Evolutionary conservation across 2,888 invertebrate genomes (phyloP), one percentile per base, ranked within the genome.

Genomic region (Petrolisthes manimaculis): DNA sequence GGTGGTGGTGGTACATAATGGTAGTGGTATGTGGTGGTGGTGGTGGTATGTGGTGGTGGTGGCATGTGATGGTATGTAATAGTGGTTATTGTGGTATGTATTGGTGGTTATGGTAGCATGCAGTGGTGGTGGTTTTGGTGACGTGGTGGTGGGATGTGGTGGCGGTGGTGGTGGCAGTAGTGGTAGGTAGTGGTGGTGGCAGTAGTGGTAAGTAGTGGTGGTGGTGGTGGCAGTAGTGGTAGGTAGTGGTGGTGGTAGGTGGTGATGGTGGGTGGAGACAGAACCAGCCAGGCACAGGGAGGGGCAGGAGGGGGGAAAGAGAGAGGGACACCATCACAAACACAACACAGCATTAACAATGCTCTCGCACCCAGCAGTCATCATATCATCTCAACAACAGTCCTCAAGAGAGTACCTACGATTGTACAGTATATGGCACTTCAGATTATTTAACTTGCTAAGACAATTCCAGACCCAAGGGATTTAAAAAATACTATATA

Each of bases 321-420:
- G 82, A 86, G 83, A 86, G 86, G 86, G 83, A 86, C 80, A 86
- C 86, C 83, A 82, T 86, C 86, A 86, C 83, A 86, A 86, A 86
- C 86, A 83, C 86, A 86, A 37, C 86, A 78, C 86, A 55, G 74
- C 82, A 82, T 83, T 86, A 81, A 80, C 86, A 75, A 86, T 67
- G 74, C 86, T 75, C 86, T 71, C 71, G 37, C 74, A 74, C 71
- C 69, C 81, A 56, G 21, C 69, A 86, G 81, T 56, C 55, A 81
- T 61, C 55, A 71, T 18, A 81, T 55, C 18, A 55, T 74, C 56
- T 21, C 24, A 80, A 80, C 21, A 8, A 8, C 24, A 79, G 37
- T 18, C 54, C 21, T 9, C n/a, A 77, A 67, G 9, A 56, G 37
- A 81, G 9, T n/a, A 81, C 37, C 37, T 37, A 37, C 2, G 37